Base-by-base conservation (phyloP, 2,888 invertebrate genomes). In the Drosophila barbarae region DNA sequence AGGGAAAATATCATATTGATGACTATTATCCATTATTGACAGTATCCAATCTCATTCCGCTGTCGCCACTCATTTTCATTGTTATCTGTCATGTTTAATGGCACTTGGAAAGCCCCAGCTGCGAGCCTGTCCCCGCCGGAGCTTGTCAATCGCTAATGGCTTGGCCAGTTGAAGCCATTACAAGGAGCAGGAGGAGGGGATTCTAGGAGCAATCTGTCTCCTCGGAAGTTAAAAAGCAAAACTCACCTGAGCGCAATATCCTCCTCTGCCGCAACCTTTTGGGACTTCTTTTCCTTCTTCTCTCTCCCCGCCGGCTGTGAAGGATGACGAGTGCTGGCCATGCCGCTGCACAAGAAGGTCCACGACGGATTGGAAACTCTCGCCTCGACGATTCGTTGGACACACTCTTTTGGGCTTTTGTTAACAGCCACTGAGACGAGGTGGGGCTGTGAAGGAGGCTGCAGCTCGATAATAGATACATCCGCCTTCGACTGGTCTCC, bases 321-420 rank as follows among this genome's bases (percentile, higher is more conserved):
- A 13, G 9, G 42, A 15, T 23, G 56, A 23, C 10, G 50, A 46
- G 32, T 32, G 38, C 15, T 58, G 65, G 44, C 71, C 51, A 53
- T 73, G 32, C 85, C 82, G 71, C 76, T 86, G 55, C 86, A 86
- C 36, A 87, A 68, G 12, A 87, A 66, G 18, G 77, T 82, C 87
- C 86, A 87, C 42, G 86, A 79, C 1, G 86, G 58, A 26, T 60
- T 55, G 12, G 42, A 35, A 23, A 46, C 52, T 30, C 18, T 18
- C 15, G 15, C 18, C 30, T 35, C 23, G n/a, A 42, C 26, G 12
- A 38, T 46, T 12, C 35, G 35, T 13, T 12, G 50, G 6, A 15
- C 36, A n/a, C 28, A 5, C 26, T 23, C 41, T 41, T 23, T 23
- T 8, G 9, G 34, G 49, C 21, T 18, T 47, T 36, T 73, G 69